Base-by-base conservation (phyloP, 2,888 invertebrate genomes). In the Silvanus unidentatus region DNA sequence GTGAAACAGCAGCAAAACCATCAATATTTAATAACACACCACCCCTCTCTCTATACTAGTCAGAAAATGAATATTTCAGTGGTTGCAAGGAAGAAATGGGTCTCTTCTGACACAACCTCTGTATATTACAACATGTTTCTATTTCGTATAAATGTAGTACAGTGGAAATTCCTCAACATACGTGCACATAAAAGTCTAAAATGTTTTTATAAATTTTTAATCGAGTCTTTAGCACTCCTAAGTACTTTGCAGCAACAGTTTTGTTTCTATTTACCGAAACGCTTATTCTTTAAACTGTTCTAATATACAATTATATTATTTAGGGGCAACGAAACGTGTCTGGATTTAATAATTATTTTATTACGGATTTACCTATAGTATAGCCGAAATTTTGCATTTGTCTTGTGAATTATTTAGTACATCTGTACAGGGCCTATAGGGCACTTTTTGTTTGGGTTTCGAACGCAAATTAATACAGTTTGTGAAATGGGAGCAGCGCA, bases 1-100 rank as follows among this genome's bases (percentile, higher is more conserved):
- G 57, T 60, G 59, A 60, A 63, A 60, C 57, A 57, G 57, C 59
- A 57, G 53, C n/a, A 43, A 50, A 49, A 53, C 45, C 57, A 55
- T 63, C 54, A 55, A 63, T 63, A 62, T 63, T 63, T 62, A 60
- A 63, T 62, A 47, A 49, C 43, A 49, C 50, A 22, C 50, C 52
- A 56, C 55, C 62, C 60, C 61, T 58, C 57, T 58, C 22, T 22
- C 22, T 8, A 22, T 22, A 22, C 22, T 32, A 63, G 60, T 60
- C 61, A 54, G 52, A 53, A 54, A 53, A 59, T 63, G 59, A 63
- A 63, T 62, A 63, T 63, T 63, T 63, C 56, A 63, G 52, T 40
- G 56, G 53, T 49, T 43, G 32, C 50, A 48, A 54, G 55, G 56
- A 60, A 62, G 59, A 54, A 62, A 62, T 58, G 57, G 57, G 57